Conservation (phyloP, 2,888 invertebrate species). For the Coenonympha arcania region DNA sequence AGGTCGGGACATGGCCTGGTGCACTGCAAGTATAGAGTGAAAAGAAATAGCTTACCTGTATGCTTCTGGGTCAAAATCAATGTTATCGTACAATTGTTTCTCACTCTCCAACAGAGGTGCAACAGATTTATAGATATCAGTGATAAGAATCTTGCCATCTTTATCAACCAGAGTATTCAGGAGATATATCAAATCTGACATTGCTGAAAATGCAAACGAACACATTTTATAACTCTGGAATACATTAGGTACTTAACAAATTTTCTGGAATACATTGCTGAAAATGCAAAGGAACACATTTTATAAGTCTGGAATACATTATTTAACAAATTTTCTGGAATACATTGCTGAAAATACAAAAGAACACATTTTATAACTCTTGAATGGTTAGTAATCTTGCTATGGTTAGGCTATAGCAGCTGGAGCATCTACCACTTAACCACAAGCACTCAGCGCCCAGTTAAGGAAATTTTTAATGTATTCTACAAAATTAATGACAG, state of each 20-base stretch:
- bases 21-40: background rate
- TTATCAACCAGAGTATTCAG: slow-evolving; percentile 88
- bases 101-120: slow-evolving; percentile 80
- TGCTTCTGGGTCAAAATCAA: slow-evolving; percentile 88
- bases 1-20: too few relatives aligned
- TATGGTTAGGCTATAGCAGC: too few relatives aligned
- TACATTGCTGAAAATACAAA: slow-evolving; percentile 78
- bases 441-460: too few relatives aligned
- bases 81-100: slow-evolving; percentile 81
- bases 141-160: slow-evolving; percentile 88
- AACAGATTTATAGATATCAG: slow-evolving; percentile 88
- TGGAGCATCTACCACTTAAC: too few relatives aligned
- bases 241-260: too few relatives aligned
- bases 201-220: slow-evolving; percentile 69
- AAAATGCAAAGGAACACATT: slow-evolving; percentile 29
- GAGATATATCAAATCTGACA: slow-evolving; percentile 91
- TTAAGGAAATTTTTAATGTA: too few relatives aligned
- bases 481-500: too few relatives aligned
- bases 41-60: slow-evolving; percentile 72
- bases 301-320: background rate
- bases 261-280: too few relatives aligned
- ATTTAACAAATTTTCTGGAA: too few relatives aligned
- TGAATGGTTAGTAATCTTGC: too few relatives aligned
- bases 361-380: background rate
- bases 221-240: background rate